phyloP scores from a whole-genome alignment of 2,888 invertebrate genomes.

The Heliconius aoede region DNA sequence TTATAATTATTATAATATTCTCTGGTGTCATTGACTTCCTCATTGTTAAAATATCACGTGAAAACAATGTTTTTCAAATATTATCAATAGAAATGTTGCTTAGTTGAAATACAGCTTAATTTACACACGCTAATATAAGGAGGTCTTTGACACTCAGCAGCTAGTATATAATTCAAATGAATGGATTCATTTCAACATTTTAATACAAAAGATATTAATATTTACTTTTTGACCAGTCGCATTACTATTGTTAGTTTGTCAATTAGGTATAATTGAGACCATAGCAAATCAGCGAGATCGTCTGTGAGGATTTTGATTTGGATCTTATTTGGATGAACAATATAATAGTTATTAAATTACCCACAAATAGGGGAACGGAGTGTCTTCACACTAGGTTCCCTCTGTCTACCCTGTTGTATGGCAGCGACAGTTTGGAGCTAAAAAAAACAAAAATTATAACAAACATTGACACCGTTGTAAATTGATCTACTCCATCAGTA shows the following conservation, averaged over 20 bases:
- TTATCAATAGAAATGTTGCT: background rate
- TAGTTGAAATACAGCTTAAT: background rate
- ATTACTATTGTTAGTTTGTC: background rate
- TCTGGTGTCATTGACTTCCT: constrained; percentile 1
- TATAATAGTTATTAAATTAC: too few species aligned
- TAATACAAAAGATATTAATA: constrained; percentile 24
- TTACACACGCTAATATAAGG: constrained; percentile 10
- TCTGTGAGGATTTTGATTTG: background rate
- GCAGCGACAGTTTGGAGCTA: too few species aligned
- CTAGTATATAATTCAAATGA: background rate
- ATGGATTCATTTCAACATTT: constrained; percentile 18
- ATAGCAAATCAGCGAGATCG: background rate
- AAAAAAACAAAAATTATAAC: too few species aligned
- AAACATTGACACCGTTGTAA: too few species aligned
- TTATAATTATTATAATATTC: background rate
- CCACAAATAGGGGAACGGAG: too few species aligned
- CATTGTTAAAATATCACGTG: background rate
- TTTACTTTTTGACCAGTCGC: constrained; percentile 11
- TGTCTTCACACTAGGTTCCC: too few species aligned
- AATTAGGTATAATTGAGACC: background rate
- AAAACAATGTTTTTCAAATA: background rate
- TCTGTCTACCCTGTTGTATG: too few species aligned
- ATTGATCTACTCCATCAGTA: too few species aligned
- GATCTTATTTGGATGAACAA: too few species aligned
- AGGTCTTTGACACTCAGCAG: constrained; percentile 15